Evolutionary conservation across 2,888 invertebrate species (phyloP), one percentile per base, ranked within the genome.

Genomic region (Andrena haemorrhoa): DNA sequence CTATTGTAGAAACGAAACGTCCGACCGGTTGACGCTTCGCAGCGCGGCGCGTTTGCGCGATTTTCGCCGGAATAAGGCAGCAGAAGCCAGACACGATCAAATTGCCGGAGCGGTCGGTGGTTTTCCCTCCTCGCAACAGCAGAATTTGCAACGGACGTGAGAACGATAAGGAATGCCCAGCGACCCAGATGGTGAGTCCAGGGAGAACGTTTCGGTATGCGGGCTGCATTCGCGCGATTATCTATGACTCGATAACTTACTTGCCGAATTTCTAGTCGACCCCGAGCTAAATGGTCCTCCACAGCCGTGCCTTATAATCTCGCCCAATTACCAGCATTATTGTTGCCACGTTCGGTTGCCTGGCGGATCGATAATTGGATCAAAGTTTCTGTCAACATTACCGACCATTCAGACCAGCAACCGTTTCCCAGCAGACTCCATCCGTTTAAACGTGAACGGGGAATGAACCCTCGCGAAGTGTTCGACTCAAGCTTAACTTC

Each of bases 241-340:
- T 86, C 87, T 86, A 84, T 74, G 87, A 87, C 79, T 84, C 87
- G 86, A 87, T 88, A 87, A 87, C 87, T 87, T 87, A 87, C 87
- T 87, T 75, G 87, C 87, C 86, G 86, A 87, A 87, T 87, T 86
- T 87, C 87, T 87, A 80, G 76, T 75, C 86, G 80, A 75, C 85
- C 83, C n/a, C 51, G 56, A 68, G 63, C 66, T 60, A 83, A 87
- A 79, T 69, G 83, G 35, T 76, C 49, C 63, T 60, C 63, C 56
- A 58, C 41, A 10, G 51, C 35, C 49, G 16, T 47, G 33, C 70
- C 47, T 86, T 82, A 82, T 72, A 87, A 80, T 75, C 56, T 61
- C 64, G 63, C 69, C 70, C 82, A 79, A 86, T 86, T 87, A 78
- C 82, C 69, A 71, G 70, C 68, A 61, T 75, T 87, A 85, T 76